phyloP scores from a whole-genome alignment of 1,140 invertebrate species.

The Trachymyrmex septentrionalis region DNA sequence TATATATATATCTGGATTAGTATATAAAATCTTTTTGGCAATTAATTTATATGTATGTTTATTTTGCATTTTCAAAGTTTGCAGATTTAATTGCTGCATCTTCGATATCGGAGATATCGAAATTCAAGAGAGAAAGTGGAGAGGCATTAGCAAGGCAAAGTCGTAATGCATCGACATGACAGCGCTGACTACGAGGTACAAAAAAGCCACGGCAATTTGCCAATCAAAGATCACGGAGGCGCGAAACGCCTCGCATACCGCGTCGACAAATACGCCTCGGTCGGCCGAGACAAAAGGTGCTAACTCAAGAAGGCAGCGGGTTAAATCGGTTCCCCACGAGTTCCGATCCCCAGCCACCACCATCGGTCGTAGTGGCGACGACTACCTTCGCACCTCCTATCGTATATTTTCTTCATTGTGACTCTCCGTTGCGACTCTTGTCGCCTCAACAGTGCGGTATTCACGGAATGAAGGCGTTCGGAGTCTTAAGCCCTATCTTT shows the following conservation, averaged over 20 bases:
- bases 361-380: not conserved
- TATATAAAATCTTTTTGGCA: not conserved
- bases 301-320: slow-evolving; percentile 63
- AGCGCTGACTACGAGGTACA: not conserved
- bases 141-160: slow-evolving; percentile 29
- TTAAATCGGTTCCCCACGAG: slow-evolving; percentile 51
- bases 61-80: not conserved
- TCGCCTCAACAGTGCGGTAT: slow-evolving; percentile 50
- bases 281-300: slow-evolving; percentile 69
- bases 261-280: slow-evolving; percentile 61
- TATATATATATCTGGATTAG: not conserved
- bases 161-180: not conserved
- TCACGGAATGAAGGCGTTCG: slow-evolving; percentile 69
- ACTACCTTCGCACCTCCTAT: slow-evolving; percentile 15
- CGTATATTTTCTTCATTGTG: slow-evolving; percentile 45
- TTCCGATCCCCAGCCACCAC: slow-evolving; percentile 25
- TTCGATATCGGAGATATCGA: not conserved
- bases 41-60: not conserved
- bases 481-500: slow-evolving; percentile 23
- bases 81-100: not conserved
- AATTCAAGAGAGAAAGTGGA: slow-evolving; percentile 23
- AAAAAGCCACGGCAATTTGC: slow-evolving; percentile 63
- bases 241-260: slow-evolving; percentile 71
- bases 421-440: slow-evolving; percentile 11
- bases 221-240: slow-evolving; percentile 65